Base-by-base conservation (phyloP, 2,888 invertebrate species). In the Hylaea fasciaria region DNA sequence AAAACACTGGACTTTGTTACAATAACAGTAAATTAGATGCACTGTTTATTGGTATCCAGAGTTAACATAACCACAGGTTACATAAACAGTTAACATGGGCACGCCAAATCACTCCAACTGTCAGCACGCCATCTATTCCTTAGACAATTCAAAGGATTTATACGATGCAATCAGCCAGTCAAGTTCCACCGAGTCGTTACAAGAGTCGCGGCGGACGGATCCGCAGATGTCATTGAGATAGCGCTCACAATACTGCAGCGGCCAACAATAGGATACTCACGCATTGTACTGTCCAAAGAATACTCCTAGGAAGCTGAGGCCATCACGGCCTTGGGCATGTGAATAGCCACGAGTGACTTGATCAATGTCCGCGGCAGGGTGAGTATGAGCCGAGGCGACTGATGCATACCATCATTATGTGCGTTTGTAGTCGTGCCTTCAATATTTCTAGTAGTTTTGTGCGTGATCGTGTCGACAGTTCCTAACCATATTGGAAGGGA, bases 201-300 rank as follows among this genome's bases (percentile, higher is more conserved):
- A 37, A 44, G 48, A 56, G 40, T 61, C 58, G 47, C 48, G 51
- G 61, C 76, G 79, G 81, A 84, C 77, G 80, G 78, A 78, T 80
- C 73, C 75, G 71, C 76, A 76, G 89, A 91, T 91, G 89, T 86
- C 89, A 89, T 89, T 90, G 89, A 88, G 89, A 91, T 90, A 87
- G 74, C 58, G 58, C 28, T 62, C 43, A 68, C 68, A 69, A 66
- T 66, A 46, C 52, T 56, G 40, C 46, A 44, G 37, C 47, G 47
- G 70, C 71, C 76, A 85, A 89, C 89, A 89, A 89, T 87, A 79
- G 85, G 64, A 70, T 75, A 70, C 81, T 76, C 74, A 70, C 64
- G 72, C 83, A 89, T 91, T 91, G 90, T 91, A 81, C 85, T 91
- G 91, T 91, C 91, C 77, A 80, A 83, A 86, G 85, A 85, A 84